phyloP scores from a whole-genome alignment of 2,888 invertebrate genomes.

The Eledona agricola region DNA sequence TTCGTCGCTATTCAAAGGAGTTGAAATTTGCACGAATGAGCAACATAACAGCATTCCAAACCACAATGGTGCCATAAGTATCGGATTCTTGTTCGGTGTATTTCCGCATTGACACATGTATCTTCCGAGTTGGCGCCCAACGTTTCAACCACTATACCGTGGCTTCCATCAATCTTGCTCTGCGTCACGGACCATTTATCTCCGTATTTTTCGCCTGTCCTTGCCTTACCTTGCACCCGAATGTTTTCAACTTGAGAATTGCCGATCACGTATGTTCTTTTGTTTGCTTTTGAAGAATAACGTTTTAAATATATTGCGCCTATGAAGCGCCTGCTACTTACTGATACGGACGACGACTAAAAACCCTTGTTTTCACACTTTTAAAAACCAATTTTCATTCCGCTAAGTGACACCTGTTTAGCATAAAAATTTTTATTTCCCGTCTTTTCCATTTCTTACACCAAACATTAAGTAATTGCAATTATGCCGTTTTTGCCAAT shows the following conservation, averaged over 20 bases:
- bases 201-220: constrained; percentile 57
- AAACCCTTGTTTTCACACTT: constrained; percentile 20
- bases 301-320: constrained; percentile 43
- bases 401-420: too few species aligned
- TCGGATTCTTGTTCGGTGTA: constrained; percentile 54
- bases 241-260: constrained; percentile 49
- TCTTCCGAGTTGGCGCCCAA: constrained; percentile 54
- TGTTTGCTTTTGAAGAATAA: constrained; percentile 47
- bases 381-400: too few species aligned
- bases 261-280: constrained; percentile 48
- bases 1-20: constrained; percentile 44
- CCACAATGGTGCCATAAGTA: constrained; percentile 53
- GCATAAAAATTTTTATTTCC: too few species aligned
- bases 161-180: constrained; percentile 61
- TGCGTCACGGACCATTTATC: constrained; percentile 62
- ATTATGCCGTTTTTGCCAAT: too few species aligned
- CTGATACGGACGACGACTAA: constrained; percentile 27
- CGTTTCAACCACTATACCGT: constrained; percentile 43
- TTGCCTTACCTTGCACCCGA: constrained; percentile 53
- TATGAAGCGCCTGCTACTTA: constrained; percentile 27
- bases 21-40: constrained; percentile 40
- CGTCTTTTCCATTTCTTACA: too few species aligned
- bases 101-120: constrained; percentile 59
- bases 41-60: constrained; percentile 47
- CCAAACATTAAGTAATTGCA: too few species aligned